Evolutionary conservation across 2,888 invertebrate genomes (phyloP), one percentile per base, ranked within the genome.

Genomic region (Syrphus vitripennis): DNA sequence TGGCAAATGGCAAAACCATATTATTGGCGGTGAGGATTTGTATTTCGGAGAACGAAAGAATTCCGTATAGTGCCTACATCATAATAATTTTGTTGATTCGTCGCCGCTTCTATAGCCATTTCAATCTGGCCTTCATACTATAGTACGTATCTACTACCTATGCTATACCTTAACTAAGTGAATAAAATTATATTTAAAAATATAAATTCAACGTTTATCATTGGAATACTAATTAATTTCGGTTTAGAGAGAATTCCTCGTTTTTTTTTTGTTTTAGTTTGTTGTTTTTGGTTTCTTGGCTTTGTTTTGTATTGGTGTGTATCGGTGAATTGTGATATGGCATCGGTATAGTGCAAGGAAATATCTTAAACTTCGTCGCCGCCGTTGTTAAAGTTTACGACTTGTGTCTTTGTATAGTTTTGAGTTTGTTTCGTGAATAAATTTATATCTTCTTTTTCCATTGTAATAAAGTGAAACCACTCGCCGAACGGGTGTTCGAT

Each of bases 141-240:
- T 37, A 69, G 78, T 83, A 67, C 48, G 55, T 53, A 34, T 12
- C 34, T n/a, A 55, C 31, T n/a, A n/a, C 45, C 65, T 65, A 42
- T 65, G 40, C 61, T 40, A 59, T 59, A 59, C 24, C 42, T 63
- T 42, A 19, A 45, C 65, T 37, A 45, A 83, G 63, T 26, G 29
- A 79, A 67, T 70, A 34, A 70, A 67, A 40, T 65, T 24, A 76
- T 72, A 70, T 72, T 72, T 67, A 34, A 71, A 65, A 69, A 70
- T 67, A 71, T 45, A 70, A 59, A 81, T 69, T 72, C 71, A 74
- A 42, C 75, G 71, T 24, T 71, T 71, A 69, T 67, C 76, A 77
- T 59, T 67, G 74, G 82, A 82, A 86, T 86, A 86, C 69, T 77
- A 86, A 86, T 82, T 86, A 81, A 77, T 72, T 86, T 82, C 37